phyloP scores from a whole-genome alignment of 2,113 vertebrate genomes.

The Monarcha castaneiventris region DNA sequence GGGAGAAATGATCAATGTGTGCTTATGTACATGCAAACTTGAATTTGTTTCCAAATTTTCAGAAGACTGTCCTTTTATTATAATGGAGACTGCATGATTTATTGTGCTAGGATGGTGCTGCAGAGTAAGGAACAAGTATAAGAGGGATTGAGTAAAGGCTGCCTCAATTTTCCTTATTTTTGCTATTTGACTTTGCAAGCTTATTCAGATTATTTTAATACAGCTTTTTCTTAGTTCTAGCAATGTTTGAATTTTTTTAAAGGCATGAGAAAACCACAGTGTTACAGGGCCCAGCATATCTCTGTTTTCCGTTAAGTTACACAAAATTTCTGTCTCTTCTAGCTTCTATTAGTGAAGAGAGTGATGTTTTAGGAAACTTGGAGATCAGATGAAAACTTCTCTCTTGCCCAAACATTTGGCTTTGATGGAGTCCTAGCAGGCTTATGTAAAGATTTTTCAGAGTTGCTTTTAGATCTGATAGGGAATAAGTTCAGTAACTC shows the following conservation, averaged over 20 bases:
- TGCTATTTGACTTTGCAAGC: neutral
- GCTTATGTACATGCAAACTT: neutral
- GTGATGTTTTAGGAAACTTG: neutral
- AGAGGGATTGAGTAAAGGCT: neutral
- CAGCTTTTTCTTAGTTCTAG: neutral
- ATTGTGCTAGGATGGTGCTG: neutral
- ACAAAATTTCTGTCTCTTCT: neutral
- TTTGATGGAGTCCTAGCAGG: neutral
- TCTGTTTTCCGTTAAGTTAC: slow-evolving; percentile 23
- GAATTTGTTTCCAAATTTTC: neutral
- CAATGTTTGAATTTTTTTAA: neutral
- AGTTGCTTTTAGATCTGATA: slow-evolving; percentile 29
- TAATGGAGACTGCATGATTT: neutral
- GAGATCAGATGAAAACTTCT: neutral
- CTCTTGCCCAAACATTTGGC: neutral
- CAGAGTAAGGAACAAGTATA: neutral
- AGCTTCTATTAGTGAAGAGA: neutral
- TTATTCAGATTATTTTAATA: neutral
- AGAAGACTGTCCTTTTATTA: neutral
- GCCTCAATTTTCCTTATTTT: neutral
- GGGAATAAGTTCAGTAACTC: slow-evolving; percentile 17
- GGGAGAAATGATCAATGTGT: neutral
- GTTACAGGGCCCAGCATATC: neutral
- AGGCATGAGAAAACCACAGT: neutral
- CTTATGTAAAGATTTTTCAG: slow-evolving; percentile 11